Conservation (phyloP, 2,797 vertebrate genomes). For the Rhinatrema bivittatum region DNA sequence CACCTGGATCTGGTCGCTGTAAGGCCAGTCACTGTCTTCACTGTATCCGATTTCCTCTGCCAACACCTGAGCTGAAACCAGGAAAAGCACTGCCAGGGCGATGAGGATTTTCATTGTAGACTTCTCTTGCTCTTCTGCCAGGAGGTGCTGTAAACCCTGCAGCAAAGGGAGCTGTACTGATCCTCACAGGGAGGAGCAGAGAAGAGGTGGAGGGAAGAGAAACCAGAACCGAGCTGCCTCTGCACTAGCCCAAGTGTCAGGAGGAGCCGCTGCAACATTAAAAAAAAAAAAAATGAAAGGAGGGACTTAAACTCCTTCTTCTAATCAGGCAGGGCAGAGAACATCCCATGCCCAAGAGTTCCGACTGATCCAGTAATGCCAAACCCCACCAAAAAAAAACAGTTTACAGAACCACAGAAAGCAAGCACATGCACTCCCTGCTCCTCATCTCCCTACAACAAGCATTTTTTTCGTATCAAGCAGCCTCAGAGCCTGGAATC, state of each 20-base stretch:
- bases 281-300: not conserved
- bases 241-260: not conserved
- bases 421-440: too few species aligned
- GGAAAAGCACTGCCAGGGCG: constrained; percentile 55
- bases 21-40: constrained; percentile 66
- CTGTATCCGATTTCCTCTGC: constrained; percentile 58
- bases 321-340: not conserved
- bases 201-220: not conserved
- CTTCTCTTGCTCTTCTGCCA: too few species aligned
- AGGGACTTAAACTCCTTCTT: not conserved
- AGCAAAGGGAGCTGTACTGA: not conserved
- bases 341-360: too few species aligned
- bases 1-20: constrained; percentile 67
- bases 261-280: not conserved
- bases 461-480: too few species aligned
- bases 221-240: not conserved
- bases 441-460: too few species aligned
- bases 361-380: too few species aligned
- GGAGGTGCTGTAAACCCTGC: not conserved
- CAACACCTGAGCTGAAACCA: constrained; percentile 56
- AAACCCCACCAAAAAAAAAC: too few species aligned
- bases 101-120: constrained; percentile 71
- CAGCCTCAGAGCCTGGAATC: not conserved
- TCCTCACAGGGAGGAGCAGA: not conserved
- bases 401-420: too few species aligned